Percentiles rank a stretch among this genome's conserved stretches.
Conservation (phyloP, 1,140 invertebrate genomes). For the Aplysia californica region DNA sequence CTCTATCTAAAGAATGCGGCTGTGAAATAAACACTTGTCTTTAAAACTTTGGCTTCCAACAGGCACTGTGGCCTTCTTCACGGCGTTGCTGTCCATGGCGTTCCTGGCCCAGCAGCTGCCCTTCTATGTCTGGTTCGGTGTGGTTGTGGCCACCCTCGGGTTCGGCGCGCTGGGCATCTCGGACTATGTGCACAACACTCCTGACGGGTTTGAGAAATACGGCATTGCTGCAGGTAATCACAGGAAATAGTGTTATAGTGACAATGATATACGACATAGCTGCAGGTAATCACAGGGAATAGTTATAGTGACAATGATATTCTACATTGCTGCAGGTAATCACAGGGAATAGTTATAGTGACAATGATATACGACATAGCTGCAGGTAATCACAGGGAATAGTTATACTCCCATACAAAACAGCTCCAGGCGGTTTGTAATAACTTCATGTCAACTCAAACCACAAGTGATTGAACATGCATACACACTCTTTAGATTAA, state of each 20-base stretch:
- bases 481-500: too few relatives aligned
- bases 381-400: background rate
- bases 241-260: background rate
- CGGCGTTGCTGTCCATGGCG: constrained; percentile 5
- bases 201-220: constrained; percentile 15
- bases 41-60: too few relatives aligned
- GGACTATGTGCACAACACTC: constrained; percentile 8
- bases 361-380: background rate
- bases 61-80: constrained; percentile 23
- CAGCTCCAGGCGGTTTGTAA: too few relatives aligned
- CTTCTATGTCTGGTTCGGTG: constrained; percentile 19
- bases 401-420: background rate
- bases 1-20: too few relatives aligned
- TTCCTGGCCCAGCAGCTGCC: constrained; percentile 22
- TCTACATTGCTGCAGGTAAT: background rate
- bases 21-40: too few relatives aligned
- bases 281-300: background rate
- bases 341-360: background rate
- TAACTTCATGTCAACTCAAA: too few relatives aligned
- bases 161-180: constrained; percentile 13
- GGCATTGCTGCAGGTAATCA: constrained; percentile 21
- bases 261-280: background rate
- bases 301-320: background rate
- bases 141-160: background rate
- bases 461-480: too few relatives aligned